Evolutionary conservation across 2,113 vertebrate genomes (phyloP), one percentile per base, ranked within the genome.

Genomic region (Aepyceros melampus): DNA sequence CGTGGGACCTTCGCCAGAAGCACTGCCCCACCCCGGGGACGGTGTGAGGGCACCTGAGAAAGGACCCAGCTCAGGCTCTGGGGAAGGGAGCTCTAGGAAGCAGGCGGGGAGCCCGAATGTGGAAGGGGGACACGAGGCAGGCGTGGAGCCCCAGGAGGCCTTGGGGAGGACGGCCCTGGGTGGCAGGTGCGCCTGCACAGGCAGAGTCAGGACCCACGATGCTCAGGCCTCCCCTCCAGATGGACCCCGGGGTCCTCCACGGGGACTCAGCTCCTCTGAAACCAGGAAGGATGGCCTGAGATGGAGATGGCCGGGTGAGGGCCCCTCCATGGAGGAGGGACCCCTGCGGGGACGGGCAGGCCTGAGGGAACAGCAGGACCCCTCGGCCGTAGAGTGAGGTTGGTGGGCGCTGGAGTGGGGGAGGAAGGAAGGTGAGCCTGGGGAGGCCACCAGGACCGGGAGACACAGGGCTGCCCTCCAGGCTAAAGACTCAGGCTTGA

Each of bases 351-450:
- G 55, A 56, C 17, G 3, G 67, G 58, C 2, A 6, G 81, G 21
- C 29, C 40, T 0, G 3, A 1, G 45, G 36, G 2, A 40, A 17
- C 47, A 33, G 71, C 6, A 1, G 67, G 82, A 64, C 3, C 31
- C 91, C 40, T 43, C 0, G 1, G 56, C 58, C 40, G 1, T 1
- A n/a, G 40, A 4, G 33, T 3, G 19, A 25, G 83, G 58, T 40
- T 9, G 36, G 74, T 40, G 83, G 31, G 49, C 0, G 0, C 27
- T 2, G 7, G 33, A 5, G 6, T 71, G 0, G 2, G 45, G 33
- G 17, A 40, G 17, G 2, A 31, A 25, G 71, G 40, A 25, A 40
- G 19, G 23, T 4, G 76, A 78, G 40, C 58, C 82, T 8, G 71
- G 15, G 51, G 83, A 43, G 47, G 47, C 76, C 45, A 40, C 6